Evolutionary conservation across 2,888 invertebrate genomes (phyloP).

Genomic region (Candidula unifasciata): DNA sequence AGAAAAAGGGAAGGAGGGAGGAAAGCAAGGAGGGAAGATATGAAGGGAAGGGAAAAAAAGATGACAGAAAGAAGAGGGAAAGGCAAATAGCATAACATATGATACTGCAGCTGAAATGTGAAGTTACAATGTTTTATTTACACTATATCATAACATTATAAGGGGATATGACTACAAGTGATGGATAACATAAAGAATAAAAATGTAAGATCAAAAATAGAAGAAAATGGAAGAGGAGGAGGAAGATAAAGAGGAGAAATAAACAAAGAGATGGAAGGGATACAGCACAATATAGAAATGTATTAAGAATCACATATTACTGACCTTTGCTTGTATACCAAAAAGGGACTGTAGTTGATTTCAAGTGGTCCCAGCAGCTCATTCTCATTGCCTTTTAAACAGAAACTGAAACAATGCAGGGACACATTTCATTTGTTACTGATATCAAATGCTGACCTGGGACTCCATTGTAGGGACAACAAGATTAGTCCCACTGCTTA

Average conservation of each 20-base stretch:
- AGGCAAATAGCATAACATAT: too few species aligned
- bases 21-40: background rate
- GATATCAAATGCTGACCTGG: too few species aligned
- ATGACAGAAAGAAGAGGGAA: too few species aligned
- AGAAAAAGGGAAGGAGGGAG: background rate
- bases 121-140: background rate
- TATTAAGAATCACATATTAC: background rate
- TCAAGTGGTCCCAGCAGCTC: conserved; percentile 63
- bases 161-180: background rate
- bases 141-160: background rate
- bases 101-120: background rate
- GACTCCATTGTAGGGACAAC: too few species aligned
- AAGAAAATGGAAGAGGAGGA: background rate
- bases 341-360: conserved; percentile 67
- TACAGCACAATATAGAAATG: background rate
- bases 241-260: background rate
- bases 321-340: conserved; percentile 64
- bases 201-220: background rate
- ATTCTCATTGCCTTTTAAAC: conserved; percentile 67
- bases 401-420: conserved; percentile 63
- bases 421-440: background rate
- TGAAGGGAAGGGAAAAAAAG: too few species aligned
- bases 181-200: background rate
- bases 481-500: too few species aligned
- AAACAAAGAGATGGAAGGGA: background rate